These are phyloP conservation scores for Camponotus vicinus DNA, from an alignment of 1,140 invertebrate species.

Conservation along the genomic window DNA sequence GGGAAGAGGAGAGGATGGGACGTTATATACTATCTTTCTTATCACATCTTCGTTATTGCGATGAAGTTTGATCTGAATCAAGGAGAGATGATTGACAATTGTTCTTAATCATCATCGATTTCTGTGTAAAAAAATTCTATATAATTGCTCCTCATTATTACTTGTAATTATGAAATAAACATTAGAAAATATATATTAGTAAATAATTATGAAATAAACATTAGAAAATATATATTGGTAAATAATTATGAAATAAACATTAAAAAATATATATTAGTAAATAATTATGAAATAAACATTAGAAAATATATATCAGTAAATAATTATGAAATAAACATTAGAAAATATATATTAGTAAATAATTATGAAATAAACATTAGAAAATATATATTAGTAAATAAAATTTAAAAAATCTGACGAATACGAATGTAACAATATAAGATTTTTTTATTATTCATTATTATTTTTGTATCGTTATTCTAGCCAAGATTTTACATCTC, in stretches of 20 bases:
- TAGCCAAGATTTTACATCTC: background rate
- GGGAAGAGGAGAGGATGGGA: no score
- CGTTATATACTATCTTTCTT: background rate
- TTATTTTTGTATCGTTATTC: background rate
- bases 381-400: background rate
- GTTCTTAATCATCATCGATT: background rate
- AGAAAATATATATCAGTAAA: background rate
- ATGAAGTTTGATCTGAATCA: slow-evolving; percentile 42
- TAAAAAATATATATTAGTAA: background rate
- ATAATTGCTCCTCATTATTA: slow-evolving; percentile 35
- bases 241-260: slow-evolving; percentile 6
- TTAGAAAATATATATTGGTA: background rate
- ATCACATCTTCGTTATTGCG: slow-evolving; percentile 41
- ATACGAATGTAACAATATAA: no score
- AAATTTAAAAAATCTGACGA: background rate
- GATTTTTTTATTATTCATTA: background rate
- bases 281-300: background rate
- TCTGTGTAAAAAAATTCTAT: slow-evolving; percentile 7
- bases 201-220: slow-evolving; percentile 18
- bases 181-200: background rate
- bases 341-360: background rate
- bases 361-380: slow-evolving; percentile 12
- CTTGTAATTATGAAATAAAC: slow-evolving; percentile 13
- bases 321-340: slow-evolving; percentile 16
- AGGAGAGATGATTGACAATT: slow-evolving; percentile 15